These are phyloP conservation scores for Archegozetes longisetosus DNA, from an alignment of 1,140 invertebrate genomes.

Conservation along the genomic window DNA sequence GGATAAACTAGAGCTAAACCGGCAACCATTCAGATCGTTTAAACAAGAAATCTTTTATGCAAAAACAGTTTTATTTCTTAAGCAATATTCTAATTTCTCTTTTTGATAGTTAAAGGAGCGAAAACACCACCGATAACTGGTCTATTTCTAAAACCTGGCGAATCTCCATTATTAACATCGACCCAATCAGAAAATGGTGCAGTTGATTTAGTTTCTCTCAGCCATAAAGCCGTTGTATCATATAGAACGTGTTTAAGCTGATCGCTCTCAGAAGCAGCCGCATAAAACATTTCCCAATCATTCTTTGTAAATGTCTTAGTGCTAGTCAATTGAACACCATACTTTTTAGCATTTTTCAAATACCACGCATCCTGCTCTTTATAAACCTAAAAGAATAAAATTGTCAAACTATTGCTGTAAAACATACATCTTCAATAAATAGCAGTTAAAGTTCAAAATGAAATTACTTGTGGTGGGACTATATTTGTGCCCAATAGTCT, in stretches of 20 bases:
- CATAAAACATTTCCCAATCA: background rate
- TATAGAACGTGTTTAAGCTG: background rate
- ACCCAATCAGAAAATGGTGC: background rate
- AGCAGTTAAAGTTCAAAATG: too few relatives aligned
- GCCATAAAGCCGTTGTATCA: background rate
- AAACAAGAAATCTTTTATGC: too few relatives aligned
- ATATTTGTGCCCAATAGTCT: background rate
- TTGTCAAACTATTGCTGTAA: too few relatives aligned
- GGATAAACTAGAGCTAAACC: too few relatives aligned
- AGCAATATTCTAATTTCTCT: conserved; percentile 50
- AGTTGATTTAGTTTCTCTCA: background rate
- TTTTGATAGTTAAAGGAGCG: background rate
- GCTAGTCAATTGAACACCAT: background rate
- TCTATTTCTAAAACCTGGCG: background rate
- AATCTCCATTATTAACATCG: background rate
- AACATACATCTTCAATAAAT: too few relatives aligned
- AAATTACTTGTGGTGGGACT: background rate
- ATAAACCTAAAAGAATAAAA: background rate
- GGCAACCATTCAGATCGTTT: too few relatives aligned
- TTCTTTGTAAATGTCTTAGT: background rate
- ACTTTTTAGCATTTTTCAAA: background rate
- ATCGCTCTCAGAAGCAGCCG: background rate
- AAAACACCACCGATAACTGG: background rate
- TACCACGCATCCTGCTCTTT: background rate
- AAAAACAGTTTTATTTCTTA: too few relatives aligned